Conservation (phyloP, 2,113 vertebrate genomes). For the Gasterosteus aculeatus region DNA sequence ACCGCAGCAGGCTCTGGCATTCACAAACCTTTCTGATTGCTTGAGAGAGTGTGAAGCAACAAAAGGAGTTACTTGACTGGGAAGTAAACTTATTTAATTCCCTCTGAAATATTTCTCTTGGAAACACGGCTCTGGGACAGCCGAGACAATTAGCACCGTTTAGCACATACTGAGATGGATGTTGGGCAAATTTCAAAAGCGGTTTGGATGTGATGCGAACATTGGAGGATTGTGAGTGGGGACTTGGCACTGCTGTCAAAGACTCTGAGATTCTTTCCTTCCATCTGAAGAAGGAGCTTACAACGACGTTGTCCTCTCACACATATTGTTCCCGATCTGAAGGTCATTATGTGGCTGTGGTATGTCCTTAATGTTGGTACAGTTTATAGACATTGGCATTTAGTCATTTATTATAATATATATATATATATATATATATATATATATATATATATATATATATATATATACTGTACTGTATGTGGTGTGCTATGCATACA, state of each 20-base stretch:
- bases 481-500: not conserved
- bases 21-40: slow-evolving; percentile 57
- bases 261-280: slow-evolving; percentile 17
- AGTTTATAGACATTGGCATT: not conserved
- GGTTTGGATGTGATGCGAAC: slow-evolving; percentile 48
- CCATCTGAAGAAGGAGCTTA: slow-evolving; percentile 25
- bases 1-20: slow-evolving; percentile 48
- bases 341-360: slow-evolving; percentile 22
- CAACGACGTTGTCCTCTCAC: slow-evolving; percentile 29
- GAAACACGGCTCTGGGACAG: slow-evolving; percentile 56
- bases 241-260: slow-evolving; percentile 41
- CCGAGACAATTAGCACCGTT: slow-evolving; percentile 62
- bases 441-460: too few relatives aligned
- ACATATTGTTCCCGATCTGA: slow-evolving; percentile 21
- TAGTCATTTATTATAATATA: not conserved
- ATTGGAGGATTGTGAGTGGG: slow-evolving; percentile 37
- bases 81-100: slow-evolving; percentile 67
- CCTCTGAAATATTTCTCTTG: slow-evolving; percentile 51
- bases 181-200: slow-evolving; percentile 53
- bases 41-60: slow-evolving; percentile 46
- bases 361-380: not conserved
- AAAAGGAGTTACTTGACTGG: slow-evolving; percentile 54
- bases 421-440: too few relatives aligned
- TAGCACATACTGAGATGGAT: slow-evolving; percentile 49
- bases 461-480: not conserved